These are phyloP conservation scores for Aurelia aurita DNA, from an alignment of 30 jellyfish, hydroid and myxozoan genomes.

Conservation along the genomic window DNA sequence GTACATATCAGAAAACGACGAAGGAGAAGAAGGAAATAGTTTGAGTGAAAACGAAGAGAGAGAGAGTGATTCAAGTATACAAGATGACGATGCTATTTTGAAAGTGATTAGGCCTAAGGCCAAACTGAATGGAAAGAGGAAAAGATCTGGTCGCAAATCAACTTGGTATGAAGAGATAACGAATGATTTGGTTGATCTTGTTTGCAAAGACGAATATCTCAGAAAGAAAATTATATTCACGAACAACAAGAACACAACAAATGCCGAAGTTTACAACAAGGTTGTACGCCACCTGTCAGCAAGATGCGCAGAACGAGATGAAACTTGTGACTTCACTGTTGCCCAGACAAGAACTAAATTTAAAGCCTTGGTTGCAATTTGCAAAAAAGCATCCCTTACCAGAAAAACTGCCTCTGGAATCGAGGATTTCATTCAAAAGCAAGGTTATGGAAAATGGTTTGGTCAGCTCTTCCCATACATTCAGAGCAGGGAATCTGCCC, in stretches of 20 bases:
- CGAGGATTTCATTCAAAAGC: background rate
- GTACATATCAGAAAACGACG: background rate
- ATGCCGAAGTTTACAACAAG: conserved; percentile 24
- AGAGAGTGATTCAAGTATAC: conserved; percentile 10
- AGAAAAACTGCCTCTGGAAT: conserved; percentile 32
- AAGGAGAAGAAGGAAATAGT: background rate
- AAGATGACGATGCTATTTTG: background rate
- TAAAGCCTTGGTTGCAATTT: conserved; percentile 33
- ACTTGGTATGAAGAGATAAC: conserved; percentile 62
- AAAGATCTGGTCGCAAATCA: conserved; percentile 60
- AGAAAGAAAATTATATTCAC: conserved; percentile 42
- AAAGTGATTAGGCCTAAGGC: conserved; percentile 37
- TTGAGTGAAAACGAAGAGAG: background rate
- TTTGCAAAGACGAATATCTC: conserved; percentile 57
- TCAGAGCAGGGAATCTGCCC: conserved; percentile 28
- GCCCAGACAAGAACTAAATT: conserved; percentile 36
- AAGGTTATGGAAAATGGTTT: conserved; percentile 51
- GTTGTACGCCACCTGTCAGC: background rate
- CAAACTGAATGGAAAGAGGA: background rate
- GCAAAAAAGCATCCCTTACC: conserved; percentile 55
- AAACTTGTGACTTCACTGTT: conserved; percentile 2
- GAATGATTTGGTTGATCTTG: conserved; percentile 60
- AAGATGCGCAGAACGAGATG: conserved; percentile 14
- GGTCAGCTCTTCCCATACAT: conserved; percentile 20
- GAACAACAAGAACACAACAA: conserved; percentile 44